These are phyloP conservation scores for Pheosia gnoma DNA, from an alignment of 2,888 invertebrate genomes.

Conservation along the genomic window DNA sequence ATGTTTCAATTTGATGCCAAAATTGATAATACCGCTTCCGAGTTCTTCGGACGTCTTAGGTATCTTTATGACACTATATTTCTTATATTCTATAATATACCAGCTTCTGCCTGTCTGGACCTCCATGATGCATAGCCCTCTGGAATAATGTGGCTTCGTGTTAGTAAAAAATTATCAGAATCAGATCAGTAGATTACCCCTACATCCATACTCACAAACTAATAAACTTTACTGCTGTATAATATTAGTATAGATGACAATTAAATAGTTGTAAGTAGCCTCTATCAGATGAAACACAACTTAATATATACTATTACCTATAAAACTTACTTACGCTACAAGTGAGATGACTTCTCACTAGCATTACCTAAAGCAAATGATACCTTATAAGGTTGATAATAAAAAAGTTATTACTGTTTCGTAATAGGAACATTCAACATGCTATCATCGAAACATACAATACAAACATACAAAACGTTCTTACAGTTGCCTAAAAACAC, in stretches of 20 bases:
- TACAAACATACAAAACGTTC: neutral
- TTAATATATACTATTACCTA: neutral
- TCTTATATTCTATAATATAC: slow-evolving; percentile 9
- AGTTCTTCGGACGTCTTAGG: slow-evolving; percentile 35
- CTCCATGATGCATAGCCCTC: too few species aligned
- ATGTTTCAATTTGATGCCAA: slow-evolving; percentile 69
- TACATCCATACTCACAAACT: too few species aligned
- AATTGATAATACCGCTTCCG: slow-evolving; percentile 58
- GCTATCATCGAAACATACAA: neutral
- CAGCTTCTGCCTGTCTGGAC: too few species aligned
- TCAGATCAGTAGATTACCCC: too few species aligned
- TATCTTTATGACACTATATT: slow-evolving; percentile 12
- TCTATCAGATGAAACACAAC: neutral
- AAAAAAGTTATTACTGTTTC: neutral
- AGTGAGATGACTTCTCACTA: neutral
- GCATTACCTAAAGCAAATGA: too few species aligned
- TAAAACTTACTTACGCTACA: neutral
- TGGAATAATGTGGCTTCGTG: too few species aligned
- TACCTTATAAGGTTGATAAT: too few species aligned
- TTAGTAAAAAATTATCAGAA: too few species aligned
- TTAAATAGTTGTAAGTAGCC: too few species aligned
- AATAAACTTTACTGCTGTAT: too few species aligned
- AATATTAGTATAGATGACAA: too few species aligned
- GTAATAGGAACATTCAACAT: neutral
- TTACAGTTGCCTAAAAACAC: neutral